Evolutionary conservation across 2,797 vertebrate genomes (phyloP).

Genomic region (Ctenopoma kingsleyae): DNA sequence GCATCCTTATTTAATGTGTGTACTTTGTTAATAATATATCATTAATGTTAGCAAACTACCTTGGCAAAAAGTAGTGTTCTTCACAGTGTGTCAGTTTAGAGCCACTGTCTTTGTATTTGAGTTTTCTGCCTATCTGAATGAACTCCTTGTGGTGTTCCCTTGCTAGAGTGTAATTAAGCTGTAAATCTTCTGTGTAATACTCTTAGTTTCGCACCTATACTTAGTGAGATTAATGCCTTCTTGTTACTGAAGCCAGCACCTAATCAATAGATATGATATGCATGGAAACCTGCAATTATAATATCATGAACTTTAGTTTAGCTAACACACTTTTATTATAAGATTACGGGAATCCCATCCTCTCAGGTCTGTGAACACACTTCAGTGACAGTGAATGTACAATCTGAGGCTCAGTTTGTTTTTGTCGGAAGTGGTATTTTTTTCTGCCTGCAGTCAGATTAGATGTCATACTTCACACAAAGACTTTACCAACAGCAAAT

Average conservation of each 20-base stretch:
- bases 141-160: conserved; percentile 37
- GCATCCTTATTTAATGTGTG: conserved; percentile 8
- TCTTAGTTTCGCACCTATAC: conserved; percentile 72
- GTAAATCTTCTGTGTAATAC: conserved; percentile 70
- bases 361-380: conserved; percentile 28
- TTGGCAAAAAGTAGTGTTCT: conserved; percentile 19
- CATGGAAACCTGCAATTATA: conserved; percentile 63
- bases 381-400: conserved; percentile 14
- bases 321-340: conserved; percentile 48
- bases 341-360: conserved; percentile 40
- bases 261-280: conserved; percentile 73
- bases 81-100: conserved; percentile 11
- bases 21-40: background rate
- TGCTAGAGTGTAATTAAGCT: conserved; percentile 69
- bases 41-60: conserved; percentile 26
- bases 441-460: background rate
- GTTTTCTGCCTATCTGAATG: conserved; percentile 42
- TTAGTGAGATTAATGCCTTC: conserved; percentile 65
- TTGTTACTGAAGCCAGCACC: conserved; percentile 62
- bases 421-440: conserved; percentile 3
- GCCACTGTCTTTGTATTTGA: conserved; percentile 39
- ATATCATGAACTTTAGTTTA: conserved; percentile 39
- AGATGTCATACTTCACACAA: background rate
- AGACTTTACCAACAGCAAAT: too few species aligned
- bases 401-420: conserved; percentile 15